phyloP scores from a whole-genome alignment of 2,888 invertebrate genomes.

The Coecobrya sp. region DNA sequence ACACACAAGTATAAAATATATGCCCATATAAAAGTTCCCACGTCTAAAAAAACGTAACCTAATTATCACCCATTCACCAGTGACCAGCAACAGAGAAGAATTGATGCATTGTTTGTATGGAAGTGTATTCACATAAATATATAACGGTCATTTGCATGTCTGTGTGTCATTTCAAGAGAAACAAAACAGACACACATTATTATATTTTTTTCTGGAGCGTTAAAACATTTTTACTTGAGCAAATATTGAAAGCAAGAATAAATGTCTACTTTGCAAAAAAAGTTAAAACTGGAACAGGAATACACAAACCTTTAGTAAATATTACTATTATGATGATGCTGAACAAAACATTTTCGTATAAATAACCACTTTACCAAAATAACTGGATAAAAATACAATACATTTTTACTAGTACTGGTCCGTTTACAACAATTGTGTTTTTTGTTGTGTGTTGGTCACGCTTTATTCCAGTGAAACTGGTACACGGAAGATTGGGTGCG shows the following conservation, averaged over 20 bases:
- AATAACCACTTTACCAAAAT: neutral
- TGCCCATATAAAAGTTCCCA: neutral
- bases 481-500: slow-evolving; percentile 35
- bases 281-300: slow-evolving; percentile 40
- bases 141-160: neutral
- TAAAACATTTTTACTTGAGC: neutral
- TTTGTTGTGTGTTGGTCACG: slow-evolving; percentile 12
- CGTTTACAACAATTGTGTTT: neutral
- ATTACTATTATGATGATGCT: neutral
- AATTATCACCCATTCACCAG: slow-evolving; percentile 4
- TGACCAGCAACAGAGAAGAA: neutral
- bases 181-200: neutral
- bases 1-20: neutral
- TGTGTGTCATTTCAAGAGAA: neutral
- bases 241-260: slow-evolving; percentile 25
- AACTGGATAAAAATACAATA: slow-evolving; percentile 17
- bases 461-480: slow-evolving; percentile 29
- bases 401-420: neutral
- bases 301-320: neutral
- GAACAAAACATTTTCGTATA: neutral
- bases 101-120: neutral
- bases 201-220: neutral
- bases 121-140: slow-evolving; percentile 22
- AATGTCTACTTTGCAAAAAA: neutral
- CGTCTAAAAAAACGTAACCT: neutral